phyloP scores from a whole-genome alignment of 2,113 vertebrate species.

The Neolamprologus sp. region DNA sequence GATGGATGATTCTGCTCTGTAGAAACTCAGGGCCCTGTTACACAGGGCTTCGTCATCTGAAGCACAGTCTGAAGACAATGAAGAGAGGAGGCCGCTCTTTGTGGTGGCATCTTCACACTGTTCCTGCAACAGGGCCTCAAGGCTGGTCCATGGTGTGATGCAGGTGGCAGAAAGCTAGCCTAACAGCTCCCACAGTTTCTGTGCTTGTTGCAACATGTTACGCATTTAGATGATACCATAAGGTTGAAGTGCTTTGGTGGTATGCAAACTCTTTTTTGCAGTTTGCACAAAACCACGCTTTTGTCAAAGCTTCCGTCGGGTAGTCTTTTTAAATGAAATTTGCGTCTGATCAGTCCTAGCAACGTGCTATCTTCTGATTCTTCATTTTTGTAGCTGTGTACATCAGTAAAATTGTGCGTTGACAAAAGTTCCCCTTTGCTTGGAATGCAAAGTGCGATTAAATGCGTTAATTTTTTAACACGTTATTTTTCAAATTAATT shows the following conservation, averaged over 20 bases:
- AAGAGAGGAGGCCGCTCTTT: background rate
- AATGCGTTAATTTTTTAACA: background rate
- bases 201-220: background rate
- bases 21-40: background rate
- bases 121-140: background rate
- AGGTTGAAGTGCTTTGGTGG: background rate
- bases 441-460: background rate
- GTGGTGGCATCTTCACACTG: background rate
- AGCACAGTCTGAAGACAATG: background rate
- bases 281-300: background rate
- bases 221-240: background rate
- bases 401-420: background rate
- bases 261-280: background rate
- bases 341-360: background rate
- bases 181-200: background rate
- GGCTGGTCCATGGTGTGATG: background rate
- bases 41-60: background rate
- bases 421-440: background rate
- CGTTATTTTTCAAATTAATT: background rate
- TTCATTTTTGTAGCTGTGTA: background rate
- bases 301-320: background rate
- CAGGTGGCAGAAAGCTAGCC: background rate
- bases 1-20: background rate
- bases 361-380: background rate
- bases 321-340: background rate